Base-by-base conservation (phyloP, 1,140 invertebrate genomes). In the Glossosoma conforme region DNA sequence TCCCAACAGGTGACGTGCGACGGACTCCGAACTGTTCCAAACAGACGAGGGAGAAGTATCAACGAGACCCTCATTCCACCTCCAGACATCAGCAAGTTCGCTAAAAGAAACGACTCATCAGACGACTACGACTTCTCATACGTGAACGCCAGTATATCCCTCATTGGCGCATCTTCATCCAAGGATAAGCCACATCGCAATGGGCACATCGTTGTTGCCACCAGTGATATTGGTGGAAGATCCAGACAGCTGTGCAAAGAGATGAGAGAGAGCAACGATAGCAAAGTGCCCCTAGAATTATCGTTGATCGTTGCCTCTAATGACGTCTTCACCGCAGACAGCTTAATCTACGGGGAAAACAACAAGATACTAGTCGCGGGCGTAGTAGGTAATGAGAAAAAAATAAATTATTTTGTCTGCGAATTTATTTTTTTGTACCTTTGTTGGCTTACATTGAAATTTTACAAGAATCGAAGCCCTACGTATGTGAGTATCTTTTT, bases 241-340 rank as follows among this genome's bases (percentile, higher is more conserved):
- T 60, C 49, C 1, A 47, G 18, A n/a, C 48, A 56, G 32, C 49
- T 55, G 22, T 59, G 53, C 41, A 52, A 22, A 22, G 53, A 55
- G 36, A 59, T 55, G 8, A 52, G 37, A 15, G 57, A 49, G 2
- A 41, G 49, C 19, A 17, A 20, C 4, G 43, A 46, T 0, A 52
- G 56, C 2, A 61, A 59, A 2, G 52, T 71, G 15, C 65, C 68
- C 1, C 52, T 75, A 0, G 67, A 72, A 42, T 49, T 75, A n/a
- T 69, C 72, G 42, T 60, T 73, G 62, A 61, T 70, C 15, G 72
- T 75, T 0, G 68, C 66, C 0, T 62, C 69, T 2, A 60, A 62
- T 8, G 67, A 71, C 20, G 56, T 70, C 0, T 55, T 72, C 10
- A 65, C 69, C 0, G 63, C 68, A 1, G 70, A 73, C 49, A 72